phyloP scores from a whole-genome alignment of 1,140 invertebrate genomes.

The Sycobia sp. region DNA sequence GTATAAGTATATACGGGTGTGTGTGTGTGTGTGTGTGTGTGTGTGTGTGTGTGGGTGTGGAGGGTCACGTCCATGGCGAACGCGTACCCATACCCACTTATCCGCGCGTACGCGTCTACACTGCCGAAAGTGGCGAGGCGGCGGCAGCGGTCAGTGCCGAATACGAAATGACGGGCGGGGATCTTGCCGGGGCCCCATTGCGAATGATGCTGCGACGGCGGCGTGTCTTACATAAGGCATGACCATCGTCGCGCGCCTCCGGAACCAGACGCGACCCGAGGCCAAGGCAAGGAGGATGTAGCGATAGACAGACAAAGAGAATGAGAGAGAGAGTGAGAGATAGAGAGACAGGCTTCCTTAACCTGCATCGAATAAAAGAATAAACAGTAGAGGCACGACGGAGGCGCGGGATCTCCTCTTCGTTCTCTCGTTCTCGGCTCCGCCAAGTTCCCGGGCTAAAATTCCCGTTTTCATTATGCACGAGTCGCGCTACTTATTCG shows the following conservation, averaged over 20 bases:
- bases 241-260: constrained; percentile 40
- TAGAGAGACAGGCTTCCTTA: too few species aligned
- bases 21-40: too few species aligned
- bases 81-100: too few species aligned
- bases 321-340: not conserved
- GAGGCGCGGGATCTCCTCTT: not conserved
- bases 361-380: too few species aligned
- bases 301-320: constrained; percentile 1
- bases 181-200: constrained; percentile 20
- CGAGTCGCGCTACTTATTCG: too few species aligned
- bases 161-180: constrained; percentile 51
- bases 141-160: constrained; percentile 52
- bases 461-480: constrained; percentile 3
- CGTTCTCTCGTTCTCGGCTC: too few species aligned
- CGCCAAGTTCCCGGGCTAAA: not conserved
- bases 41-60: too few species aligned
- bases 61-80: too few species aligned
- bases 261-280: too few species aligned
- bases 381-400: not conserved
- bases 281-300: not conserved
- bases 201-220: constrained; percentile 25
- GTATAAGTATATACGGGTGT: too few species aligned
- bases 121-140: constrained; percentile 50
- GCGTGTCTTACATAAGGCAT: constrained; percentile 55
- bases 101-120: constrained; percentile 35